phyloP scores from a whole-genome alignment of 2,888 invertebrate species.

The Drosophila barbarae region DNA sequence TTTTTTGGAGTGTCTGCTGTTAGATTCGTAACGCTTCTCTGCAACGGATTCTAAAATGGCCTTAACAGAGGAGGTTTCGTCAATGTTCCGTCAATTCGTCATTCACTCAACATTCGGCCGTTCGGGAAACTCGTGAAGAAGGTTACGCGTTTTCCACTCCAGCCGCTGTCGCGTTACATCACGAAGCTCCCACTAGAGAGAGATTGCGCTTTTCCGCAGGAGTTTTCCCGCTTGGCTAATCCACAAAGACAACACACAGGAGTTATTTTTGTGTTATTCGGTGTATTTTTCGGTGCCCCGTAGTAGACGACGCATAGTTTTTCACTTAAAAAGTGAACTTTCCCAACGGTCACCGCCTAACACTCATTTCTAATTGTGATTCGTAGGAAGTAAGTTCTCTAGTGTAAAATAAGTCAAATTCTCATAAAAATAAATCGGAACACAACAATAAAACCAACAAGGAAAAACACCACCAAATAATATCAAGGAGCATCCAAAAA shows the following conservation, averaged over 20 bases:
- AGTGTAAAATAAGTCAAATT: constrained; percentile 57
- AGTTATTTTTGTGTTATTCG: constrained; percentile 6
- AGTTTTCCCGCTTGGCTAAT: constrained; percentile 15
- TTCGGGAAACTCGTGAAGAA: background rate
- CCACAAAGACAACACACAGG: constrained; percentile 9
- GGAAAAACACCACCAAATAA: constrained; percentile 29
- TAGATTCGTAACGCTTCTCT: too few relatives aligned
- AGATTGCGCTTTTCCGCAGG: constrained; percentile 10
- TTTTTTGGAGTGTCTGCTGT: too few relatives aligned
- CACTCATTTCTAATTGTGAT: constrained; percentile 69
- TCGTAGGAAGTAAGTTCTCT: constrained; percentile 70
- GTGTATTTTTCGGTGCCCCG: constrained; percentile 17
- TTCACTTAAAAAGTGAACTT: constrained; percentile 28
- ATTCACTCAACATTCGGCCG: too few relatives aligned
- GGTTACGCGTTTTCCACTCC: constrained; percentile 27
- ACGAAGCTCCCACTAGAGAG: constrained; percentile 9
- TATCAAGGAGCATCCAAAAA: constrained; percentile 32
- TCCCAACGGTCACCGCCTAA: constrained; percentile 24
- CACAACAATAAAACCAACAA: constrained; percentile 47
- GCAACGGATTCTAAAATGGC: too few relatives aligned
- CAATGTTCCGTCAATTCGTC: too few relatives aligned
- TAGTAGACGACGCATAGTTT: constrained; percentile 37
- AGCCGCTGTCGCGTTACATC: constrained; percentile 31
- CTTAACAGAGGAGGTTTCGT: too few relatives aligned
- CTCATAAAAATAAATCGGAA: constrained; percentile 57